Conservation (phyloP, 2,888 invertebrate species). For the Bursaphelenchus okinawaensis region DNA sequence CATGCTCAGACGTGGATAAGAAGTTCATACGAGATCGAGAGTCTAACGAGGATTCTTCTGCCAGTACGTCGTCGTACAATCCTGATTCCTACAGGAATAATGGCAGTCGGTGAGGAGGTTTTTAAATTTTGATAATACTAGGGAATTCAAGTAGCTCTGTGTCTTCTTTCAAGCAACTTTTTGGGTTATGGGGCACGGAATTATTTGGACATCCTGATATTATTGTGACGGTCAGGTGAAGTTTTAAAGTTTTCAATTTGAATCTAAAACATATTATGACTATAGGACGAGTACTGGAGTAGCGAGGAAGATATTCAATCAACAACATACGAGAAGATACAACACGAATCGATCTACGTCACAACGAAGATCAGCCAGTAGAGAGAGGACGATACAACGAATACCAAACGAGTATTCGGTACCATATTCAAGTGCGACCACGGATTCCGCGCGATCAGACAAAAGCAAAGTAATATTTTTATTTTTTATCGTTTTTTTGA, state of each 20-base stretch:
- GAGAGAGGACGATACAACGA: not conserved
- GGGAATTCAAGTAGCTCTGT: too few relatives aligned
- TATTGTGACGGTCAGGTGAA: too few relatives aligned
- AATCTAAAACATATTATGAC: too few relatives aligned
- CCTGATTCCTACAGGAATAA: conserved; percentile 7
- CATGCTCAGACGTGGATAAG: not conserved
- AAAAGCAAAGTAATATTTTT: too few relatives aligned
- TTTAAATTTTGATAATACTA: too few relatives aligned
- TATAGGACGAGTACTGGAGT: conserved; percentile 11
- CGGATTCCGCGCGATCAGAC: too few relatives aligned
- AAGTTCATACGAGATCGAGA: not conserved
- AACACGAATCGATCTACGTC: not conserved
- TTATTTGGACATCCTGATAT: too few relatives aligned
- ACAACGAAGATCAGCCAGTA: not conserved
- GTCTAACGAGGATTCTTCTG: conserved; percentile 12
- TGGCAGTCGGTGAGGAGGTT: not conserved
- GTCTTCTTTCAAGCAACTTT: too few relatives aligned
- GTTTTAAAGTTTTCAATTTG: too few relatives aligned
- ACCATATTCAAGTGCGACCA: not conserved
- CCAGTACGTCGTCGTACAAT: conserved; percentile 18
- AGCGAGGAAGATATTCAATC: conserved; percentile 14
- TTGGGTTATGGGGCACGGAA: too few relatives aligned
- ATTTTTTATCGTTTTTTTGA: too few relatives aligned
- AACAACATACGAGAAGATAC: conserved; percentile 1
- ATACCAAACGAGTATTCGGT: not conserved